A percentile compares a stretch with the other conserved stretches of the same genome.
These are phyloP conservation scores for Aratinga solstitialis DNA, from an alignment of 2,797 vertebrate species.

Conservation along the genomic window DNA sequence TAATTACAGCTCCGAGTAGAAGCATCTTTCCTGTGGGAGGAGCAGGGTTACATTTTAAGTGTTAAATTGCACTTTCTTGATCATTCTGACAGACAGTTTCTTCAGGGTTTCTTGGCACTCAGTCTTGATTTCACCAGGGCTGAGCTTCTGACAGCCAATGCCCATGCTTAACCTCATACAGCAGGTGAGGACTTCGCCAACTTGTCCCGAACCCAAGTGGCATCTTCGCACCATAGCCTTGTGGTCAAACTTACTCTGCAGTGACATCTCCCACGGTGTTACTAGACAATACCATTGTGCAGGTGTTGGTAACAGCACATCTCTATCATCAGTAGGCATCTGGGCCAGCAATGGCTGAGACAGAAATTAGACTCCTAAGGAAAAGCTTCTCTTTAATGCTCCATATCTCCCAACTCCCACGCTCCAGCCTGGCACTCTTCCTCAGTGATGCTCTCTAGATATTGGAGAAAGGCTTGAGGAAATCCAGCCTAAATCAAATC, in stretches of 20 bases:
- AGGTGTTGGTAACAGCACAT: not conserved
- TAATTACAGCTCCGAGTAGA: conserved; percentile 32
- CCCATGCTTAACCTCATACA: fast-evolving
- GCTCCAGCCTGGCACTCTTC: conserved; percentile 31
- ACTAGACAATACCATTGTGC: not conserved
- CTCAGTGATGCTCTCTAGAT: conserved; percentile 59
- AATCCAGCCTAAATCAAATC: conserved; percentile 68
- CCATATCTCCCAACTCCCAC: conserved; percentile 20
- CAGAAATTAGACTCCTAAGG: conserved; percentile 4
- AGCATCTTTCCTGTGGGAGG: conserved; percentile 31
- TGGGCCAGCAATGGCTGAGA: not conserved
- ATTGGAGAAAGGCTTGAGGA: conserved; percentile 58
- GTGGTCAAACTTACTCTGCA: not conserved
- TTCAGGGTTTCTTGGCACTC: not conserved
- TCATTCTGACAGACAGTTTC: conserved; percentile 3
- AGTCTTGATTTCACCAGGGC: not conserved
- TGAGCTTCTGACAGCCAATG: not conserved
- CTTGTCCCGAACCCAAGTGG: not conserved
- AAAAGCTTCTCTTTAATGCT: conserved; percentile 37
- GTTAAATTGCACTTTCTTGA: not conserved
- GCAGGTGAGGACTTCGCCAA: not conserved
- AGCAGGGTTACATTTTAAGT: conserved; percentile 31
- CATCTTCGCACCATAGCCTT: not conserved
- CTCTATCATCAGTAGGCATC: not conserved
- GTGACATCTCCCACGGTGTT: fast-evolving